A percentile compares a stretch with the other conserved stretches of the same genome.
phyloP scores from a whole-genome alignment of 2,113 vertebrate species.

The Dicentrarchus labrax region DNA sequence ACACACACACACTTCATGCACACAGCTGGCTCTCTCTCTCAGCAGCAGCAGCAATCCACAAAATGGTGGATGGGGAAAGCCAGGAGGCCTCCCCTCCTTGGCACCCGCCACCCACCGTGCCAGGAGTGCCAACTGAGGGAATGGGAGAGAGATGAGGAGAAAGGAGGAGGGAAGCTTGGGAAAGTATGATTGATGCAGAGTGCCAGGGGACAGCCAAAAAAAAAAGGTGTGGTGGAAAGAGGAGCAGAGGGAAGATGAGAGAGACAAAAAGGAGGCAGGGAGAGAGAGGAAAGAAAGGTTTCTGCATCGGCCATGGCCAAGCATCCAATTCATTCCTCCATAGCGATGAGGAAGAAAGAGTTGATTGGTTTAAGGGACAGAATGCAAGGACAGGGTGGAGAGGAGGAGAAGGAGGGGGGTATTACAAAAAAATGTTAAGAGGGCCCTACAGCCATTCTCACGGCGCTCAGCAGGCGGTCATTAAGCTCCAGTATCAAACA shows the following conservation, averaged over 20 bases:
- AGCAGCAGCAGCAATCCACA: conserved; percentile 29
- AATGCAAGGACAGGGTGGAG: conserved; percentile 49
- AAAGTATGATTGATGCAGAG: conserved; percentile 33
- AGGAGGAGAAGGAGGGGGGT: conserved; percentile 50
- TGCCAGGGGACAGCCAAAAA: not conserved
- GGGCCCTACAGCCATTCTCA: conserved; percentile 80
- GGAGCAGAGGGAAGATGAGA: conserved; percentile 32
- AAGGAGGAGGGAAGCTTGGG: conserved; percentile 6
- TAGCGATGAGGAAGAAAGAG: conserved; percentile 62
- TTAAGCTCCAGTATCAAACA: conserved; percentile 77
- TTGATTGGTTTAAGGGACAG: conserved; percentile 70
- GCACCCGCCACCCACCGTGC: conserved; percentile 67
- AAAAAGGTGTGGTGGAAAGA: conserved; percentile 46
- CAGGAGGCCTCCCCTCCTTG: conserved; percentile 62
- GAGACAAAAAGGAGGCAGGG: conserved; percentile 30
- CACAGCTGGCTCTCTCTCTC: conserved; percentile 47
- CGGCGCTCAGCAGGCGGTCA: conserved; percentile 77
- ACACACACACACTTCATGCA: conserved; percentile 11
- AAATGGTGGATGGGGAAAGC: conserved; percentile 52
- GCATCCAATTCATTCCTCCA: conserved; percentile 72
- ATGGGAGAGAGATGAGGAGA: conserved; percentile 46
- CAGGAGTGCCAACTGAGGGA: conserved; percentile 70
- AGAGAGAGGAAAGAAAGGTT: conserved; percentile 8
- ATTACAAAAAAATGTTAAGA: conserved; percentile 82
- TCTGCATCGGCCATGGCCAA: conserved; percentile 44